Base-by-base conservation (phyloP, 2,888 invertebrate genomes). In the Ormyrus thymus region DNA sequence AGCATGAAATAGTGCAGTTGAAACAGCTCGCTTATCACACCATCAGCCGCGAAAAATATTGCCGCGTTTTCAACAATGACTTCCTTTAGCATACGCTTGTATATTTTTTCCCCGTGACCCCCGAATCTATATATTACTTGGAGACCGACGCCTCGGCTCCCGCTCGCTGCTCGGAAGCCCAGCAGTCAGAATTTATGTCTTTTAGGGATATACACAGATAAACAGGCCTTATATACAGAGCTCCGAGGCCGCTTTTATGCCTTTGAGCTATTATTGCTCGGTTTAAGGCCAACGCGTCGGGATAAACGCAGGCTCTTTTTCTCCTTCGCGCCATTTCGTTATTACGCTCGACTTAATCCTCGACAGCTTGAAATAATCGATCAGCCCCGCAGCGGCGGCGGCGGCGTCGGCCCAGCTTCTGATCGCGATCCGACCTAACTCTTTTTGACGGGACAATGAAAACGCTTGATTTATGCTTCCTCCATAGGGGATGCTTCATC, bases 151-250 rank as follows among this genome's bases (percentile, higher is more conserved):
- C 58, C 48, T 29, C 51, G 15, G 43, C 11, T 45, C 43, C 45
- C 13, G 46, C 29, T 29, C 29, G 29, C 29, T 29, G 4, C 29
- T 29, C 56, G 46, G 7, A 7, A 46, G 58, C 29, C 29, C 29
- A 51, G 53, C 59, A 73, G 56, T 51, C 45, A 56, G 64, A 79
- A 79, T 70, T 79, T 79, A 79, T 75, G 65, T 79, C 65, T 65
- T 75, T 75, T 56, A 46, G 56, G 69, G 53, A 66, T 70, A 29
- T 29, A 29, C 29, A 79, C 74, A 75, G 74, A 74, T 74, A 75
- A 79, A 70, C 53, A 65, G 76, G 50, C 66, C 50, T 70, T 70
- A 61, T 64, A 66, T 56, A 56, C 7, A 46, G 50, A 7, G 9
- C 48, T 11, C 68, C 46, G n/a, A 29, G 29, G 10, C 58, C 53